These are phyloP conservation scores for Synanthedon vespiformis DNA, from an alignment of 2,888 invertebrate species.

Conservation along the genomic window DNA sequence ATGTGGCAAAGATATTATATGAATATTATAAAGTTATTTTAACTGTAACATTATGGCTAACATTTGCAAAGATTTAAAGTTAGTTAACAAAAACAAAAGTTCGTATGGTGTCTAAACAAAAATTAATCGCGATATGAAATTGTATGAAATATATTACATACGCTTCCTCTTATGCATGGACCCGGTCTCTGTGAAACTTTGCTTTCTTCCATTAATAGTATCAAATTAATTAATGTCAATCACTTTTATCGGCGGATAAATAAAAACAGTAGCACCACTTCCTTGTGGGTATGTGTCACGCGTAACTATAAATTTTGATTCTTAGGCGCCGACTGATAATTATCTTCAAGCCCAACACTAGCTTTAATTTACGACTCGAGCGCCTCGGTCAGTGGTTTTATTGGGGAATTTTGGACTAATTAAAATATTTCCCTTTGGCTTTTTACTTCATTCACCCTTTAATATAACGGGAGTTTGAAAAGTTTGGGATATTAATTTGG, in stretches of 20 bases:
- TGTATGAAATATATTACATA: not conserved
- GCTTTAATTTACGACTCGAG: slow-evolving; percentile 46
- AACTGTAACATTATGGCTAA: not conserved
- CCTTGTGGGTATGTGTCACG: slow-evolving; percentile 17
- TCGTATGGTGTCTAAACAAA: not conserved
- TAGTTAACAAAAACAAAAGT: no score
- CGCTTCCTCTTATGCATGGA: slow-evolving; percentile 14
- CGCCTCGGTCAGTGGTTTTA: slow-evolving; percentile 40
- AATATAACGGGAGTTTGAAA: slow-evolving; percentile 9
- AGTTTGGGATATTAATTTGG: slow-evolving; percentile 29
- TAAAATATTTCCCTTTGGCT: slow-evolving; percentile 41
- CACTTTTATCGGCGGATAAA: slow-evolving; percentile 57
- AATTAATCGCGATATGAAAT: not conserved
- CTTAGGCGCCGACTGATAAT: slow-evolving; percentile 37
- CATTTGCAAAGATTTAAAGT: not conserved
- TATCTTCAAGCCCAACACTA: slow-evolving; percentile 36
- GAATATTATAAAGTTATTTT: not conserved
- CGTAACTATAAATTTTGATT: slow-evolving; percentile 42
- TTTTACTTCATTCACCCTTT: slow-evolving; percentile 28
- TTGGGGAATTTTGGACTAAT: slow-evolving; percentile 55
- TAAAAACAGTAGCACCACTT: slow-evolving; percentile 50
- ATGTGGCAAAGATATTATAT: not conserved
- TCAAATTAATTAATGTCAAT: slow-evolving; percentile 56
- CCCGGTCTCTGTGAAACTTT: slow-evolving; percentile 7
- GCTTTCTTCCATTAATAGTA: slow-evolving; percentile 26